phyloP scores from a whole-genome alignment of 30 jellyfish, hydroid and myxozoan species.

The Pseudorhiza aurosa region DNA sequence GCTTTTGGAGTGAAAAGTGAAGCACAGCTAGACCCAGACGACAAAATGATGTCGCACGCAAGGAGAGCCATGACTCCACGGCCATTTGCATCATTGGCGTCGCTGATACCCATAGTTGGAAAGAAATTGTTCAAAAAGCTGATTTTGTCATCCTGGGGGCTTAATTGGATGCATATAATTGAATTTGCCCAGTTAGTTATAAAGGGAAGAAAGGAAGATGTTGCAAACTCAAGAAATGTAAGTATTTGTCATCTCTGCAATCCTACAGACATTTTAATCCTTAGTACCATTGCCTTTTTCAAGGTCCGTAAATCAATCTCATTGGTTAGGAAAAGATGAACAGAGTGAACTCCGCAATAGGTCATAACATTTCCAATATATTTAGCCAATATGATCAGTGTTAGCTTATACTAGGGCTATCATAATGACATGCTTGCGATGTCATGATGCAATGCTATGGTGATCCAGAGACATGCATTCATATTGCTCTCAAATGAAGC shows the following conservation, averaged over 20 bases:
- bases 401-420: no score
- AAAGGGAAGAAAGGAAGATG: conserved; percentile 7
- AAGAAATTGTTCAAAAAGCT: conserved; percentile 1
- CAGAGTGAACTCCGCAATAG: no score
- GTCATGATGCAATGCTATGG: no score
- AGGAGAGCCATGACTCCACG: conserved; percentile 35
- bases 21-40: conserved; percentile 66
- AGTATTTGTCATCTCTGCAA: background rate
- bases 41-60: conserved; percentile 39
- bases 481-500: no score
- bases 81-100: conserved; percentile 22
- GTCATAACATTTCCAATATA: no score
- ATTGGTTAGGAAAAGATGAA: no score
- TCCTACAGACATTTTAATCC: no score
- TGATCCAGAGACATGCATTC: no score
- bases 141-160: conserved; percentile 20
- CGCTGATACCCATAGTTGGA: conserved; percentile 58
- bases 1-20: conserved; percentile 67
- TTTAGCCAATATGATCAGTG: no score
- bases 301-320: no score
- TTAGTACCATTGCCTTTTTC: no score
- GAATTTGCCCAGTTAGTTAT: conserved; percentile 13
- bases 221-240: background rate
- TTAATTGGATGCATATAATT: conserved; percentile 32
- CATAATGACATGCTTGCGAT: no score